These are phyloP conservation scores for Arnoldichthys spilopterus DNA, from an alignment of 2,797 vertebrate species.

Conservation along the genomic window DNA sequence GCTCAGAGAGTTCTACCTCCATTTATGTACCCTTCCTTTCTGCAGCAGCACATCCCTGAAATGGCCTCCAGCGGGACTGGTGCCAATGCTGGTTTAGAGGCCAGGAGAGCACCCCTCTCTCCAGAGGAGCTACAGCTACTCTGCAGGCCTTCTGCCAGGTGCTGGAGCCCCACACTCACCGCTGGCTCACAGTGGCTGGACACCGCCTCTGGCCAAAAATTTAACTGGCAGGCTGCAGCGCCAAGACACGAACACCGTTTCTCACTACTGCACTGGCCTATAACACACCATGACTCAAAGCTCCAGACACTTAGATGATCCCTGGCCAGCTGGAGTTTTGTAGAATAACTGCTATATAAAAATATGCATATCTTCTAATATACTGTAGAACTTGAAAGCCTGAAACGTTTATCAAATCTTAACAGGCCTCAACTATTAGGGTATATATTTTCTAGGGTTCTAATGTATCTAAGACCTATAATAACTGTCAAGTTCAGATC, in stretches of 20 bases:
- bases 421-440: too few relatives aligned
- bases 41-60: slow-evolving; percentile 7
- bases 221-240: not conserved
- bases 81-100: not conserved
- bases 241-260: not conserved
- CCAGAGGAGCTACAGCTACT: not conserved
- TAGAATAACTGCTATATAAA: not conserved
- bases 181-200: not conserved
- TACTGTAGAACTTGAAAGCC: too few relatives aligned
- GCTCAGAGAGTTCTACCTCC: not conserved
- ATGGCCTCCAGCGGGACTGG: not conserved
- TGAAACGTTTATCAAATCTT: too few relatives aligned
- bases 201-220: not conserved
- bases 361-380: too few relatives aligned
- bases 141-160: not conserved
- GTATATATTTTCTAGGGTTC: too few relatives aligned
- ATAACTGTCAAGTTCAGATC: too few relatives aligned
- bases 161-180: not conserved
- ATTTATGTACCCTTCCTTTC: not conserved
- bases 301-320: not conserved
- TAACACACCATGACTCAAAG: not conserved
- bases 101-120: not conserved
- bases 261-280: not conserved
- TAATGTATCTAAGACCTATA: too few relatives aligned
- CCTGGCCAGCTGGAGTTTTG: not conserved